Conservation (phyloP, 2,797 vertebrate species). For the Sebastes iracundus region DNA sequence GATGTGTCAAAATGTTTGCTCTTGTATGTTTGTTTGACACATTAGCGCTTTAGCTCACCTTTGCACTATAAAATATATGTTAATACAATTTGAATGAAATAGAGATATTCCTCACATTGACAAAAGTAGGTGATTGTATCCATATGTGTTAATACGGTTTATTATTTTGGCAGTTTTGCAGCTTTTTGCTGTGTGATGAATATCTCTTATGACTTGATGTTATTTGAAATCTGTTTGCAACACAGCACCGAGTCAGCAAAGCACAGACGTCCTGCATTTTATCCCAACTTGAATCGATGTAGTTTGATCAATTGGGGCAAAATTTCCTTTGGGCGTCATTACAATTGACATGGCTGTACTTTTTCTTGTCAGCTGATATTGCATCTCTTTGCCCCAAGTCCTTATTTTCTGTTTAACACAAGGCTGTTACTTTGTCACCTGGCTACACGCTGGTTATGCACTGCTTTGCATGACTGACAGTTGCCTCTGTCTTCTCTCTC, state of each 20-base stretch:
- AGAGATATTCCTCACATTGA: background rate
- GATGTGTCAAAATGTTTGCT: background rate
- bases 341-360: background rate
- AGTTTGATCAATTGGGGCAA: background rate
- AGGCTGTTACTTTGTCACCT: slow-evolving; percentile 47
- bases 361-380: background rate
- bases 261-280: background rate
- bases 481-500: slow-evolving; percentile 81
- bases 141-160: background rate
- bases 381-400: slow-evolving; percentile 2
- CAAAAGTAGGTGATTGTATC: background rate
- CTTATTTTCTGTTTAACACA: slow-evolving; percentile 30
- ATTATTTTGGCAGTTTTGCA: background rate
- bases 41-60: background rate
- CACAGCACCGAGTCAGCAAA: background rate
- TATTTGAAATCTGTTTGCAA: background rate
- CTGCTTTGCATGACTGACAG: slow-evolving; percentile 88
- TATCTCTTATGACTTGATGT: background rate
- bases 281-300: background rate
- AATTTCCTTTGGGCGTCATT: background rate
- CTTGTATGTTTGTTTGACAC: slow-evolving; percentile 1
- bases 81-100: background rate
- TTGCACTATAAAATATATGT: background rate
- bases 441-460: slow-evolving; percentile 50
- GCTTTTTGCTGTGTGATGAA: background rate